phyloP scores from a whole-genome alignment of 2,888 invertebrate genomes.

The Clepsis dumicolana region DNA sequence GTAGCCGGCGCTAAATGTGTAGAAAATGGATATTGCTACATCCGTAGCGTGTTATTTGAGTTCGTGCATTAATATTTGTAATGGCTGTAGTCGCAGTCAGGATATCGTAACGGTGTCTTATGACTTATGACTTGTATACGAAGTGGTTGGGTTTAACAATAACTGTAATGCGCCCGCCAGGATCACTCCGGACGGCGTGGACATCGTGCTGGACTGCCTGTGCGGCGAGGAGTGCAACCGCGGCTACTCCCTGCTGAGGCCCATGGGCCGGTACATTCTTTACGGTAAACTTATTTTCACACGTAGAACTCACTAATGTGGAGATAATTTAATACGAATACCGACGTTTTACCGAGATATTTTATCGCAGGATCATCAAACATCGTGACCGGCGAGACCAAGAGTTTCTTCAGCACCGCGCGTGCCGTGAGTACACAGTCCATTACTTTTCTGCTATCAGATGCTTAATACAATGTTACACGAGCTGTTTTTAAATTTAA shows the following conservation, averaged over 20 bases:
- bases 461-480: constrained; percentile 48
- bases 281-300: constrained; percentile 87
- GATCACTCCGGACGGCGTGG: constrained; percentile 92
- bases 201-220: constrained; percentile 94
- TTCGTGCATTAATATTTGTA: constrained; percentile 34
- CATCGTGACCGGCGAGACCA: constrained; percentile 96
- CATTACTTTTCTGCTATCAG: constrained; percentile 57
- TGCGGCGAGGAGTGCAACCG: constrained; percentile 96
- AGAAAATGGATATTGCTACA: constrained; percentile 37
- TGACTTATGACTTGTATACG: background rate
- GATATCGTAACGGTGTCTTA: constrained; percentile 11
- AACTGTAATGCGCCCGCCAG: constrained; percentile 63
- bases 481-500: background rate
- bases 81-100: constrained; percentile 25
- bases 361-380: constrained; percentile 91
- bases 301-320: constrained; percentile 2
- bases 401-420: constrained; percentile 96
- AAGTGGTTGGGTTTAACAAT: background rate
- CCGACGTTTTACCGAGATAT: constrained; percentile 33
- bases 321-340: background rate
- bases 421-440: constrained; percentile 90
- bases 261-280: constrained; percentile 95
- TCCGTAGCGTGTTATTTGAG: constrained; percentile 34
- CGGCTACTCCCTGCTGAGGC: constrained; percentile 93
- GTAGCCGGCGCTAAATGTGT: constrained; percentile 35